Base-by-base conservation (phyloP, 2,797 vertebrate species). In the Borostomias antarcticus region DNA sequence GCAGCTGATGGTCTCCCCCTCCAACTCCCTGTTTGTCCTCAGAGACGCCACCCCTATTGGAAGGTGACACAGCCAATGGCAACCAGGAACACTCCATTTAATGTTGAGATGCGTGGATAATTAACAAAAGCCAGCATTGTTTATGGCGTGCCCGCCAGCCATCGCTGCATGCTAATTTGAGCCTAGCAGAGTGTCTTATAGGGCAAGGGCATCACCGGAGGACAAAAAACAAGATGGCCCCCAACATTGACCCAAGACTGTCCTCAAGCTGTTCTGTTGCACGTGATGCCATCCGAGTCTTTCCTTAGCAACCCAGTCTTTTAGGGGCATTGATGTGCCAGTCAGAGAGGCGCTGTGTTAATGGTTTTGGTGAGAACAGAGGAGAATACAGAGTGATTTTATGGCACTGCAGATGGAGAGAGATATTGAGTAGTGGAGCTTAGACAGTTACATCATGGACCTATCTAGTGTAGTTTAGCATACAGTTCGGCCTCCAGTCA, bases 51-150 rank as follows among this genome's bases (percentile, higher is more conserved):
- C 37, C 19, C 33, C n/a, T 64, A 40, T 76, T 69, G 74, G 68
- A 80, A 83, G 72, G 75, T 79, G 85, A 77, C 72, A 62, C 74
- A 58, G 80, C 86, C 82, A 81, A 79, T 84, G 79, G 86, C 82
- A 72, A 32, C 82, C 63, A 77, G 84, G 78, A 86, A 82, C 84
- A 76, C 74, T 89, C 80, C 85, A 85, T 90, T 88, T 90, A 78
- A 78, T 59, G 70, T 83, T 85, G 86, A 85, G 82, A 89, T 88
- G 86, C 86, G 84, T 90, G 81, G 85, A 88, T 90, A 92, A 92
- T 92, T 88, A 87, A 89, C 90, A 91, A 89, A 90, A 91, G 89
- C n/a, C 82, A n/a, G 83, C 82, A 82, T 80, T 89, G 88, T 91
- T 88, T 83, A 84, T 82, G 62, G 74, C 60, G 54, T 72, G 81